Evolutionary conservation across 2,113 vertebrate species (phyloP), one percentile per base, ranked within the genome.

Genomic region (Myiozetetes cayanensis): DNA sequence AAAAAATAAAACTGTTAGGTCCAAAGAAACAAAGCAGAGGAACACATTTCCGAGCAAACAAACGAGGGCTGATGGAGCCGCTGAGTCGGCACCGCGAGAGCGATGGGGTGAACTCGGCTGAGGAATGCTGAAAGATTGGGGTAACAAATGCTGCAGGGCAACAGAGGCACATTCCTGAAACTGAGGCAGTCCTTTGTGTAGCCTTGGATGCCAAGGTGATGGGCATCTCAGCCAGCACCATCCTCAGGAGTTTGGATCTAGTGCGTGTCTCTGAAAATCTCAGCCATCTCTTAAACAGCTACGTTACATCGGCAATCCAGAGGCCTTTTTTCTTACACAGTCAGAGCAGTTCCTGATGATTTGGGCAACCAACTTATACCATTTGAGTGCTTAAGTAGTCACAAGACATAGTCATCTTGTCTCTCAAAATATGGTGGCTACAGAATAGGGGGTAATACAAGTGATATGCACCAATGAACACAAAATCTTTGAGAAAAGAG

Each of bases 11-110:
- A 81, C 74, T 2, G 61, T 87, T 65, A 91, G 47, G 86, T 91
- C 75, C 78, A 58, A 78, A 72, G 89, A 79, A 97, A 88, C 75
- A 76, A 80, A 90, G 90, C 85, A 49, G 90, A 88, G 67, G 73
- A 94, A 63, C 1, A 15, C 39, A 33, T 96, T 95, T 86, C 56
- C 39, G 35, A 88, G 74, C 90, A 93, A 96, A 95, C 59, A 85
- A 93, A 84, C 5, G 31, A 90, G 94, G 13, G 89, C 73, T 93
- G 61, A 92, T 43, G 92, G 85, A 91, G 93, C 88, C 4, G 65
- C 91, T 96, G 96, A 96, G 94, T 78, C n/a, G 72, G 94, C 88
- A 93, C 19, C 1, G 37, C 44, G 80, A 93, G 89, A 94, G 85
- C 4, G 3, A 61, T 78, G 93, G 19, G n/a, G 74, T 55, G 86